Percentiles rank a stretch among this genome's conserved stretches.
Conservation (phyloP, 1,140 invertebrate species). For the Marisa cornuarietis region DNA sequence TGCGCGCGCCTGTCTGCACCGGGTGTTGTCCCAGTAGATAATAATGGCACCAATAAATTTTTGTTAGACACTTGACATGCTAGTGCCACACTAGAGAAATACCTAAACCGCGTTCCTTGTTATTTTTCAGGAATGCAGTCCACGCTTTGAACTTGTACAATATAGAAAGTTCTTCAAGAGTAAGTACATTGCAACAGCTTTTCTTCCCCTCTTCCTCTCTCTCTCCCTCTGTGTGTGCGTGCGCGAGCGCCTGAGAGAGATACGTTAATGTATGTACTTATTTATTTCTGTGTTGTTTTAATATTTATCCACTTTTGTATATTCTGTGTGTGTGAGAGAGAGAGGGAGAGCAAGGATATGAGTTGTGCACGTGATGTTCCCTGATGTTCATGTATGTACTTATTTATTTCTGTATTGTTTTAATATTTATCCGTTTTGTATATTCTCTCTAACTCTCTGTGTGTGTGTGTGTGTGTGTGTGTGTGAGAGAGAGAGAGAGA, state of each 20-base stretch:
- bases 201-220: not conserved
- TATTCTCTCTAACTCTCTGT: too few relatives aligned
- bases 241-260: not conserved
- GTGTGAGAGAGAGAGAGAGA: too few relatives aligned
- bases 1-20: not conserved
- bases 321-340: too few relatives aligned
- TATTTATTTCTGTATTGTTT: not conserved
- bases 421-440: too few relatives aligned
- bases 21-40: not conserved
- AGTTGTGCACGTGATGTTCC: too few relatives aligned
- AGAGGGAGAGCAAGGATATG: too few relatives aligned
- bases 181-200: slow-evolving; percentile 7
- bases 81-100: too few relatives aligned
- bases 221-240: not conserved
- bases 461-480: not conserved
- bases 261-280: not conserved
- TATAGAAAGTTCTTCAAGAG: slow-evolving; percentile 23
- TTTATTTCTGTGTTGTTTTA: slow-evolving; percentile 1
- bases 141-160: slow-evolving; percentile 27
- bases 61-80: too few relatives aligned
- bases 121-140: slow-evolving; percentile 25
- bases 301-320: not conserved
- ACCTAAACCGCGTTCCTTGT: not conserved
- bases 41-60: not conserved
- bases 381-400: too few relatives aligned